Conservation (phyloP, 2,113 vertebrate genomes). For the Tinamus guttatus region DNA sequence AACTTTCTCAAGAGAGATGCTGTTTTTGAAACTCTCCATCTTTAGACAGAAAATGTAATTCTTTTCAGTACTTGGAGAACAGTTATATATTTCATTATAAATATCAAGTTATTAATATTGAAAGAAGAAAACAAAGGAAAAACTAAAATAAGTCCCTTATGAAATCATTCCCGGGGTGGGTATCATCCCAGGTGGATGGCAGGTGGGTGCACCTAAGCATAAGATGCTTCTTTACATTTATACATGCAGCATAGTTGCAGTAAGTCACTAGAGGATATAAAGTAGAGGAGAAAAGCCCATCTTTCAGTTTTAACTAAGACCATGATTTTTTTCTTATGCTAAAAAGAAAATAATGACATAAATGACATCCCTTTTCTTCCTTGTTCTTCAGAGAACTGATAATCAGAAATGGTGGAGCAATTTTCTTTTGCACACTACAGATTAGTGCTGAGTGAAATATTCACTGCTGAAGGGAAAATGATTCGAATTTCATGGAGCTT, state of each 20-base stretch:
- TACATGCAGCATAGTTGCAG: not conserved
- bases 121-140: slow-evolving; percentile 20
- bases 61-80: not conserved
- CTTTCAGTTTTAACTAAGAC: not conserved
- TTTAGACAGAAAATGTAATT: not conserved
- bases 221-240: slow-evolving; percentile 16
- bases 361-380: not conserved
- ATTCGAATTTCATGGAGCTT: slow-evolving; percentile 7
- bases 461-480: not conserved
- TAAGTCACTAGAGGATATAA: not conserved
- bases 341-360: not conserved
- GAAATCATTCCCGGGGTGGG: not conserved
- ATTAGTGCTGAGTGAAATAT: not conserved
- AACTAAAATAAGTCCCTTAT: not conserved
- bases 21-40: not conserved
- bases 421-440: slow-evolving; percentile 6
- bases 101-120: slow-evolving; percentile 16
- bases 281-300: not conserved
- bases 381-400: not conserved
- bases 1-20: not conserved
- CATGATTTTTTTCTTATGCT: not conserved
- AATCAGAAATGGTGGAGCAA: not conserved
- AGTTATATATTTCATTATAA: not conserved
- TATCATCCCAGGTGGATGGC: not conserved
- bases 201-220: not conserved